Conservation (phyloP, 2,797 vertebrate species). For the Molossus molossus region DNA sequence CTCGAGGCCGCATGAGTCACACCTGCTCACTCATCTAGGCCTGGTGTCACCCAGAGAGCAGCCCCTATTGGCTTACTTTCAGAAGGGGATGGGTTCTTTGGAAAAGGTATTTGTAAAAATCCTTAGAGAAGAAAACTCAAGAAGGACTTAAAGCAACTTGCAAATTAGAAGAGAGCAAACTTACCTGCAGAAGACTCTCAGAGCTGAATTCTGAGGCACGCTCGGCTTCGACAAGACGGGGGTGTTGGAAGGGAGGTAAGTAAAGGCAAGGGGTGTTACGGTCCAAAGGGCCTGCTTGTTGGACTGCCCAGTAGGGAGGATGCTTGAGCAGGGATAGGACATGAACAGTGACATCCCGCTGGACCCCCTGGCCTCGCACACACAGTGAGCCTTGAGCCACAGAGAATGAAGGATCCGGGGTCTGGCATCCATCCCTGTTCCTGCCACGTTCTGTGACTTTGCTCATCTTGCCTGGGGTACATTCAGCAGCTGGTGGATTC, state of each 20-base stretch:
- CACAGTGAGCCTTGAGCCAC: background rate
- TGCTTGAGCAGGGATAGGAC: background rate
- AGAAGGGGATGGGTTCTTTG: background rate
- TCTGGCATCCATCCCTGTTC: background rate
- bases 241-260: background rate
- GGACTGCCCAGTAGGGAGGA: background rate
- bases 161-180: background rate
- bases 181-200: background rate
- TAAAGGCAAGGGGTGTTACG: background rate
- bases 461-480: conserved; percentile 58
- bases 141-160: background rate
- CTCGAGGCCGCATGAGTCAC: background rate
- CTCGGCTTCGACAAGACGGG: background rate
- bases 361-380: background rate
- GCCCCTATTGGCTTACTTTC: background rate
- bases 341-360: background rate
- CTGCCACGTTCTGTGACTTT: conserved; percentile 51
- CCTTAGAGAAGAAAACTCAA: background rate
- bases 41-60: background rate
- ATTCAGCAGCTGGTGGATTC: conserved; percentile 63
- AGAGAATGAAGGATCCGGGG: background rate
- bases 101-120: background rate
- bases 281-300: background rate
- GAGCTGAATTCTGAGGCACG: background rate
- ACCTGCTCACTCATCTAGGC: background rate